phyloP scores from a whole-genome alignment of 2,113 vertebrate genomes.

The Nothocercus julius region DNA sequence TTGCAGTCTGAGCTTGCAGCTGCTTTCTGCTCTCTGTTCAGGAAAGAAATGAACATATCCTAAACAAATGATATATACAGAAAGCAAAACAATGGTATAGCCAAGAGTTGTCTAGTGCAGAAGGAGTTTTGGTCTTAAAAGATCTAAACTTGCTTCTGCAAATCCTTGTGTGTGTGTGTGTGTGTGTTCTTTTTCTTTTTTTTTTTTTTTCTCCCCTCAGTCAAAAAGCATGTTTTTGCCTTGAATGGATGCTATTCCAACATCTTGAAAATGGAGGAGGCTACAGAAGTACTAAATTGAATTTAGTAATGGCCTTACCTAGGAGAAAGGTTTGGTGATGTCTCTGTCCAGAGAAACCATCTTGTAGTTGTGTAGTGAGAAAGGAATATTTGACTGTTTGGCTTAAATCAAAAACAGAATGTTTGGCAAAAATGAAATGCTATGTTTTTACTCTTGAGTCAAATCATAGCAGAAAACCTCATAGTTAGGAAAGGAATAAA shows the following conservation, averaged over 20 bases:
- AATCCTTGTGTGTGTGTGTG: neutral
- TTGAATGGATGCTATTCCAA: neutral
- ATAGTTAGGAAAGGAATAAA: neutral
- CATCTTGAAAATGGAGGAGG: neutral
- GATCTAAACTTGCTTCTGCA: neutral
- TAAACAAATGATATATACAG: neutral
- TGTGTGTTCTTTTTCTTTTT: too few relatives aligned
- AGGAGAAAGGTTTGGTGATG: neutral
- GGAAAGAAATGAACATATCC: neutral
- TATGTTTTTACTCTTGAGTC: neutral
- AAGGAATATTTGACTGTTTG: neutral
- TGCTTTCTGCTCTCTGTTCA: neutral
- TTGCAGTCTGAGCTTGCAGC: neutral
- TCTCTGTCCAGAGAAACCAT: neutral
- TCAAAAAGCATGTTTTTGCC: neutral
- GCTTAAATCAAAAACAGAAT: neutral
- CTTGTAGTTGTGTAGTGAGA: neutral
- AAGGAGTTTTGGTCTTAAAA: neutral
- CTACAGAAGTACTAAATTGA: rapidly evolving
- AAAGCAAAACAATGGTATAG: neutral
- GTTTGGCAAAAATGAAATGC: neutral
- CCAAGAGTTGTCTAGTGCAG: rapidly evolving
- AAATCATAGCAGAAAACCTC: neutral
- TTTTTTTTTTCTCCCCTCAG: too few relatives aligned
- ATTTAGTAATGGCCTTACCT: neutral